These are phyloP conservation scores for Tympanuchus pallidicinctus DNA, from an alignment of 2,113 vertebrate genomes.

Conservation along the genomic window DNA sequence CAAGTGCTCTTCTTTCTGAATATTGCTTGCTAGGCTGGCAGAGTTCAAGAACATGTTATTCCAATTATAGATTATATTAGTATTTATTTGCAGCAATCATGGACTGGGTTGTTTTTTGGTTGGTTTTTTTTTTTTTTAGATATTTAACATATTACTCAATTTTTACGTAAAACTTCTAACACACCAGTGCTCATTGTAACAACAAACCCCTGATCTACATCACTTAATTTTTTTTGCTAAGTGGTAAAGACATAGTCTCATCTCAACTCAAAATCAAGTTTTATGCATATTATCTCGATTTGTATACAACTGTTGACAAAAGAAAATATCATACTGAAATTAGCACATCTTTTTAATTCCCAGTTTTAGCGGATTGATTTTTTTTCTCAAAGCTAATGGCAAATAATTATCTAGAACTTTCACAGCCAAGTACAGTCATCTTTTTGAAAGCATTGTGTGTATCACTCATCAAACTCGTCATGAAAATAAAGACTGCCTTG, in stretches of 20 bases:
- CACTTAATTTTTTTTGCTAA: background rate
- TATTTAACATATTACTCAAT: background rate
- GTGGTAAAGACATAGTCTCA: background rate
- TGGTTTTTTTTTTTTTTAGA: background rate
- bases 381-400: slow-evolving; percentile 10
- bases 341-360: background rate
- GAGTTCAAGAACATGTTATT: background rate
- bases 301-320: background rate
- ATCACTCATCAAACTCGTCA: background rate
- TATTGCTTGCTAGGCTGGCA: background rate
- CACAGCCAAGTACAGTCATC: background rate
- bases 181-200: background rate
- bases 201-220: fast-evolving
- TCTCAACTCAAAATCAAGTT: background rate
- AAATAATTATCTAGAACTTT: background rate
- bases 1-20: background rate
- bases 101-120: background rate
- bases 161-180: background rate
- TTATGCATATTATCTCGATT: background rate
- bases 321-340: background rate
- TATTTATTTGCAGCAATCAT: background rate
- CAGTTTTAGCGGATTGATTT: background rate
- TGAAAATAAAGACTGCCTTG: background rate
- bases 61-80: background rate
- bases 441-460: background rate